These are phyloP conservation scores for Xylophagus ater DNA, from an alignment of 2,888 invertebrate species.

Conservation along the genomic window DNA sequence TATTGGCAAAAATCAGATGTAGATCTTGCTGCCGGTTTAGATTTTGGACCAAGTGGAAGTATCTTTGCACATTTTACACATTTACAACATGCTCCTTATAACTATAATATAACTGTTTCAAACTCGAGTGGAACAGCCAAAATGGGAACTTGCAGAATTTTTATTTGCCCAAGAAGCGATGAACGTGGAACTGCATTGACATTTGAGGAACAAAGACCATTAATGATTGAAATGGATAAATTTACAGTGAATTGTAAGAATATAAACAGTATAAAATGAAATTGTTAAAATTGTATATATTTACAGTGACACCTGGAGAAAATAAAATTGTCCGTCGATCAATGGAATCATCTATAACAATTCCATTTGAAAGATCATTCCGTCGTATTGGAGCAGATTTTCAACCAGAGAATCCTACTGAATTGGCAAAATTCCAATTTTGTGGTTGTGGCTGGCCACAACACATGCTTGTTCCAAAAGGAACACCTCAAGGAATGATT, in stretches of 20 bases:
- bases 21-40: slow-evolving; percentile 29
- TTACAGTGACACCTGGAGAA: slow-evolving; percentile 57
- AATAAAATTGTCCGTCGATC: slow-evolving; percentile 57
- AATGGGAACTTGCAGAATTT: slow-evolving; percentile 44
- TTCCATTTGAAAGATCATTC: slow-evolving; percentile 73
- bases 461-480: no score
- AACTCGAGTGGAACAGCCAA: slow-evolving; percentile 35
- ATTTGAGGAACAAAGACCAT: slow-evolving; percentile 52
- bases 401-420: slow-evolving; percentile 38
- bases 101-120: slow-evolving; percentile 47
- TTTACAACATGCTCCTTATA: slow-evolving; percentile 56
- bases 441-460: no score
- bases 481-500: slow-evolving; percentile 61
- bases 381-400: slow-evolving; percentile 49
- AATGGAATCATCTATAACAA: slow-evolving; percentile 63
- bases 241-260: slow-evolving; percentile 53
- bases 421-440: slow-evolving; percentile 54
- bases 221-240: no score
- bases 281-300: no score
- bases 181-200: slow-evolving; percentile 54
- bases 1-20: slow-evolving; percentile 27
- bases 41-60: slow-evolving; percentile 22
- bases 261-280: not conserved
- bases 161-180: slow-evolving; percentile 56
- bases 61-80: slow-evolving; percentile 45